These are phyloP conservation scores for Phengaris arion DNA, from an alignment of 2,888 invertebrate species.

Conservation along the genomic window DNA sequence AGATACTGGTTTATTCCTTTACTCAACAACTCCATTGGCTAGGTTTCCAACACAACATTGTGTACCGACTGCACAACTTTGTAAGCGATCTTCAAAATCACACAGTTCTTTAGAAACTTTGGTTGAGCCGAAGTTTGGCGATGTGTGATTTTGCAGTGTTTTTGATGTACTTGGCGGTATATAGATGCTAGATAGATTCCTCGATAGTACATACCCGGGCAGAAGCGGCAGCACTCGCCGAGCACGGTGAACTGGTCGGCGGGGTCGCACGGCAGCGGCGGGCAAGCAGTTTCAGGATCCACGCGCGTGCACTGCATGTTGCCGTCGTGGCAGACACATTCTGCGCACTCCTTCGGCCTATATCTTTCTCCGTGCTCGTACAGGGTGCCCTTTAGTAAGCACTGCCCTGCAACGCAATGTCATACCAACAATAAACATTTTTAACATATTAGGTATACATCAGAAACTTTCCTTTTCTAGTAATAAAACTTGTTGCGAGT, in stretches of 20 bases:
- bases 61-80: no score
- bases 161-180: no score
- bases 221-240: slow-evolving; percentile 94
- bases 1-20: no score
- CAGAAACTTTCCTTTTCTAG: not conserved
- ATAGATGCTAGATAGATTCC: no score
- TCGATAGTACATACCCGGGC: slow-evolving; percentile 82
- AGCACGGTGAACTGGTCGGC: slow-evolving; percentile 89
- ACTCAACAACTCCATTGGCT: no score
- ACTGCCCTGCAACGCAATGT: slow-evolving; percentile 81
- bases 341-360: slow-evolving; percentile 87
- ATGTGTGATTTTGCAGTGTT: no score
- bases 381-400: slow-evolving; percentile 82
- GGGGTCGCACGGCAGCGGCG: slow-evolving; percentile 86
- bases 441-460: not conserved
- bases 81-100: no score
- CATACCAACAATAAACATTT: not conserved
- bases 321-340: slow-evolving; percentile 91
- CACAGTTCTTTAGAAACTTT: no score
- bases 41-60: no score
- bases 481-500: no score
- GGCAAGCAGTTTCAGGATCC: slow-evolving; percentile 87
- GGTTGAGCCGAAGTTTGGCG: no score
- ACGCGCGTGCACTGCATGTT: slow-evolving; percentile 87
- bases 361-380: slow-evolving; percentile 90